Percentiles rank a stretch among this genome's conserved stretches.
Conservation (phyloP, 2,888 invertebrate species). For the Megalurothrips usitatus region DNA sequence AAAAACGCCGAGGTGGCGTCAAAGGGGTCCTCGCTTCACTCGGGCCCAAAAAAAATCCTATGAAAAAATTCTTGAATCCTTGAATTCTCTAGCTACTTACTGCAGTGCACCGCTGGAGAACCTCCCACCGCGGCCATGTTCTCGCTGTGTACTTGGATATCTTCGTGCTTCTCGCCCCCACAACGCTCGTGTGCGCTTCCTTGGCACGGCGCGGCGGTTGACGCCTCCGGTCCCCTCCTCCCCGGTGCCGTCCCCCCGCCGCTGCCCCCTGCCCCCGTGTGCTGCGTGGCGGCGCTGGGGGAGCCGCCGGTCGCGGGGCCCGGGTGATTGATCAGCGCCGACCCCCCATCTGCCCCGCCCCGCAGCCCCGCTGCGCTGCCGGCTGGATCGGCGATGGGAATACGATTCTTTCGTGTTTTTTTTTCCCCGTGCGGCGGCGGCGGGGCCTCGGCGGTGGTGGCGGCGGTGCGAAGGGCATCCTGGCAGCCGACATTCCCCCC, state of each 20-base stretch:
- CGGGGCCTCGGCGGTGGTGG: not conserved
- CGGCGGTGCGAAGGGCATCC: not conserved
- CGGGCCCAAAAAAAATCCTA: too few relatives aligned
- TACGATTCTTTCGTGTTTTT: constrained; percentile 23
- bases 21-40: too few relatives aligned
- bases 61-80: too few relatives aligned
- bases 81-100: too few relatives aligned
- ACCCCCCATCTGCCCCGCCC: not conserved
- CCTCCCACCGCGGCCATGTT: too few relatives aligned
- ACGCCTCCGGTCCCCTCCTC: too few relatives aligned
- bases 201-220: too few relatives aligned
- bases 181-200: not conserved
- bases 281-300: not conserved
- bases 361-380: not conserved
- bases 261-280: not conserved
- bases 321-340: constrained; percentile 8
- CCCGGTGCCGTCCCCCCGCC: too few relatives aligned
- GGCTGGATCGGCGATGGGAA: constrained; percentile 7
- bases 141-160: too few relatives aligned
- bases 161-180: not conserved
- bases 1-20: too few relatives aligned
- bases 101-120: too few relatives aligned
- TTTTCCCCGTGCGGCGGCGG: not conserved
- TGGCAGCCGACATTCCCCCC: not conserved
- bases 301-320: not conserved